Conservation (phyloP, 2,113 vertebrate genomes). For the Anhinga rufa region DNA sequence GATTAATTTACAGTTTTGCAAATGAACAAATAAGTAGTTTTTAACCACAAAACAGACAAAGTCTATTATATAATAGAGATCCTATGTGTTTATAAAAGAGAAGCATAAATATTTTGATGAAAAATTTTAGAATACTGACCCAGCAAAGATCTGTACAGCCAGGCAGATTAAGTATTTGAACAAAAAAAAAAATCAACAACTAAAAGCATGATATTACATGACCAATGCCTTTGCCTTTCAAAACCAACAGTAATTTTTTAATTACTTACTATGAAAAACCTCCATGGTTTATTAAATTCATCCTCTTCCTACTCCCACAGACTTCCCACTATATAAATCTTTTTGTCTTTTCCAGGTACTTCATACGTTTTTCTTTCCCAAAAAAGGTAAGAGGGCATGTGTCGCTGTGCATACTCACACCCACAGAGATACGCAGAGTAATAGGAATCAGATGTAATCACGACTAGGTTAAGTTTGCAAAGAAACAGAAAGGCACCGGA, state of each 20-base stretch:
- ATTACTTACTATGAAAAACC: constrained; percentile 25
- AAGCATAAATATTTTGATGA: neutral
- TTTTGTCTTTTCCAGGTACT: neutral
- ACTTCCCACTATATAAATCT: neutral
- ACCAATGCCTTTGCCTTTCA: neutral
- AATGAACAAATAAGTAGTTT: neutral
- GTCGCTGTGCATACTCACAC: neutral
- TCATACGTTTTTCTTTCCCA: neutral
- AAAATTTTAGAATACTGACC: neutral
- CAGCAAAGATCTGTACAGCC: neutral
- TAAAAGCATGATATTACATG: neutral
- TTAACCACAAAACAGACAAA: neutral
- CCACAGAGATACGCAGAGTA: neutral
- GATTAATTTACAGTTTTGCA: constrained; percentile 35
- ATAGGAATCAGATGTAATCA: neutral
- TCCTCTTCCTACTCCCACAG: neutral
- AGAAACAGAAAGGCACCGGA: neutral
- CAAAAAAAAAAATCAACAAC: neutral
- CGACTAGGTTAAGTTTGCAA: neutral
- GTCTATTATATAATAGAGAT: neutral
- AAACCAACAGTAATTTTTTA: neutral
- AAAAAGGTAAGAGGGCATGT: neutral
- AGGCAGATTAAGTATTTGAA: neutral
- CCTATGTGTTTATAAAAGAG: no score
- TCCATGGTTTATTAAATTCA: neutral